Conservation (phyloP, 2,113 vertebrate species). For the Microcebus griseorufus region DNA sequence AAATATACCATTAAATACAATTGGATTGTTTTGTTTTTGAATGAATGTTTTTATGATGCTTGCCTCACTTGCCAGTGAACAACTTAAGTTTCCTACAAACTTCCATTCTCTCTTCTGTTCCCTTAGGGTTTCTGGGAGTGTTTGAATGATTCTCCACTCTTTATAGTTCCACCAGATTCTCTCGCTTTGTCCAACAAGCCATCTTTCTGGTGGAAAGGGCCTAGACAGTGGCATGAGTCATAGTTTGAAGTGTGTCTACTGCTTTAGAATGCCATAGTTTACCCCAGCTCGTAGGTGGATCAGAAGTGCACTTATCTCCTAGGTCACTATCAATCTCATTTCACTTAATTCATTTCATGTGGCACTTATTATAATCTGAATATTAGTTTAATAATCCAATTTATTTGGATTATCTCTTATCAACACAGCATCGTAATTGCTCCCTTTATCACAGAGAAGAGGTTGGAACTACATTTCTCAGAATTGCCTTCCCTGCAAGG, state of each 20-base stretch:
- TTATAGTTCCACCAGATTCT: neutral
- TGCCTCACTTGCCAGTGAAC: neutral
- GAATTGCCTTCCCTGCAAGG: neutral
- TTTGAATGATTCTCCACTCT: neutral
- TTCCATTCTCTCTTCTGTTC: neutral
- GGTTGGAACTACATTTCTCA: neutral
- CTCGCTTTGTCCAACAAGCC: neutral
- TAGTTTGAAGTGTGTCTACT: neutral
- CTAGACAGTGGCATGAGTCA: neutral
- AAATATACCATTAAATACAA: neutral
- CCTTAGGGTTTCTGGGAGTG: neutral
- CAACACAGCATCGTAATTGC: neutral
- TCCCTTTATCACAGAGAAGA: neutral
- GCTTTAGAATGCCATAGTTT: neutral
- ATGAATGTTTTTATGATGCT: neutral
- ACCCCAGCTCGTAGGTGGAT: neutral
- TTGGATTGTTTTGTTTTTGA: neutral
- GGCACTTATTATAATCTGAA: neutral
- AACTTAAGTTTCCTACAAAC: neutral
- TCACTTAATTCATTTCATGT: neutral
- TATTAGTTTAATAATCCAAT: neutral
- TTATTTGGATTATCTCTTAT: neutral
- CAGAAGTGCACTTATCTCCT: neutral
- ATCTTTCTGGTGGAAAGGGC: neutral
- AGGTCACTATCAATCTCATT: neutral